Percentiles rank a stretch among this genome's conserved stretches.
phyloP scores from a whole-genome alignment of 2,888 invertebrate species.

The Sminthurinus aureus region DNA sequence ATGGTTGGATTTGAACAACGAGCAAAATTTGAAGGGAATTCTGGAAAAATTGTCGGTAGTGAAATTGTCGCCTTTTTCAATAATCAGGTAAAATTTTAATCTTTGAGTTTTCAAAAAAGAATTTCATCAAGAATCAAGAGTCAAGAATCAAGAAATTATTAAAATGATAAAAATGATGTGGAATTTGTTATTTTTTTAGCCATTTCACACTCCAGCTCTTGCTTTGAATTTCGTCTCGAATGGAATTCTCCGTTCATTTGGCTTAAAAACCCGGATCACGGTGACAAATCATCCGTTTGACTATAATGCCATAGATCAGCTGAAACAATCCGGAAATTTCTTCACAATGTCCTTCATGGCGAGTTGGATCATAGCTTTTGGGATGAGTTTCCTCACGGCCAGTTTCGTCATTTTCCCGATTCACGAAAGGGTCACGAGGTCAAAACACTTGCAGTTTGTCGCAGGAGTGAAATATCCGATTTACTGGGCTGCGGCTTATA shows the following conservation, averaged over 20 bases:
- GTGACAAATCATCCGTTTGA: slow-evolving; percentile 75
- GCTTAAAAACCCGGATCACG: slow-evolving; percentile 62
- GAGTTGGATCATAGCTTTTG: slow-evolving; percentile 72
- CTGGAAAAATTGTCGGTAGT: slow-evolving; percentile 59
- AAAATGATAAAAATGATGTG: no score
- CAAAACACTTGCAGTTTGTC: slow-evolving; percentile 76
- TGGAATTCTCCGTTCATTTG: slow-evolving; percentile 67
- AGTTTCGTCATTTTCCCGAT: slow-evolving; percentile 67
- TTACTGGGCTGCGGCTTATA: slow-evolving; percentile 74
- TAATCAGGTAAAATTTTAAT: slow-evolving; percentile 67
- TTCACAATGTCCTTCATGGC: slow-evolving; percentile 49
- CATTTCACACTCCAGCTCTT: no score
- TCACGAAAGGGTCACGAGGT: slow-evolving; percentile 74
- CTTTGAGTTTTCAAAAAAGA: no score
- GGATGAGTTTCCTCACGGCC: slow-evolving; percentile 66
- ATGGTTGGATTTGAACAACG: slow-evolving; percentile 54
- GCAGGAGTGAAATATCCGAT: slow-evolving; percentile 73
- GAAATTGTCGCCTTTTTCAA: slow-evolving; percentile 67
- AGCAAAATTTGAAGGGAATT: slow-evolving; percentile 64
- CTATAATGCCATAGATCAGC: slow-evolving; percentile 69
- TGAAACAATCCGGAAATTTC: slow-evolving; percentile 43
- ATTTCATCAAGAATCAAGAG: no score
- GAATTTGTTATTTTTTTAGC: slow-evolving; percentile 60
- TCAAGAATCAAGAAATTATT: no score
- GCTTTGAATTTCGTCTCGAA: slow-evolving; percentile 73